Evolutionary conservation across 2,113 vertebrate species (phyloP), one percentile per base, ranked within the genome.

Genomic region (Oenanthe melanoleuca): DNA sequence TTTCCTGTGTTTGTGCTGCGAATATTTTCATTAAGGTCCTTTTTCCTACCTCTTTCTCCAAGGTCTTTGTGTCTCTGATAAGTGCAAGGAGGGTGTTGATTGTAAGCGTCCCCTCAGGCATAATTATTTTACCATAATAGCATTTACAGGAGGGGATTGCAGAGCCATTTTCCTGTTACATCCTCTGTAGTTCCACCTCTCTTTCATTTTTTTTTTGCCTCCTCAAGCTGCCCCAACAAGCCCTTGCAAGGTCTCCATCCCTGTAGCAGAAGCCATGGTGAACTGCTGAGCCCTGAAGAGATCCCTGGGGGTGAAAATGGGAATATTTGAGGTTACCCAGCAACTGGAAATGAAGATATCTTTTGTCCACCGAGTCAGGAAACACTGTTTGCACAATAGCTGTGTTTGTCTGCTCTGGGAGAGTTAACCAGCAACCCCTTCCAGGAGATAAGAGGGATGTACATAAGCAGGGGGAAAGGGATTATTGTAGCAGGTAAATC

Each of bases 1-100:
- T 69, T 96, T 96, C 94, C 96, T 96, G 95, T 92, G 63, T 96
- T 96, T 97, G 95, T 97, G 79, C 89, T 63, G 81, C 0, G 0
- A 91, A 18, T 80, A 28, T 91, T 91, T 95, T 82, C 88, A 56
- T 52, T 50, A 24, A 86, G 85, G 59, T 66, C 33, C 87, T 70
- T 97, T 85, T 63, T 44, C 79, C 80, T 42, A 77, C 18, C 50
- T 80, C 84, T 19, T 89, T 85, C 85, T 85, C 74, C 9, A 0
- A 53, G 79, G 61, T 33, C 33, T 93, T 87, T 74, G 69, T 81
- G 74, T 34, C 71, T 72, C 26, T 55, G 15, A 0, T 10, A 67
- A 57, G 59, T 11, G 6, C 20, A 44, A 85, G 63, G 74, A 59
- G 59, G 52, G 63, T 63, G 69, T 44, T 83, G 84, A 79, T 57